Base-by-base conservation (phyloP, 2,113 vertebrate genomes). In the Canis aureus region DNA sequence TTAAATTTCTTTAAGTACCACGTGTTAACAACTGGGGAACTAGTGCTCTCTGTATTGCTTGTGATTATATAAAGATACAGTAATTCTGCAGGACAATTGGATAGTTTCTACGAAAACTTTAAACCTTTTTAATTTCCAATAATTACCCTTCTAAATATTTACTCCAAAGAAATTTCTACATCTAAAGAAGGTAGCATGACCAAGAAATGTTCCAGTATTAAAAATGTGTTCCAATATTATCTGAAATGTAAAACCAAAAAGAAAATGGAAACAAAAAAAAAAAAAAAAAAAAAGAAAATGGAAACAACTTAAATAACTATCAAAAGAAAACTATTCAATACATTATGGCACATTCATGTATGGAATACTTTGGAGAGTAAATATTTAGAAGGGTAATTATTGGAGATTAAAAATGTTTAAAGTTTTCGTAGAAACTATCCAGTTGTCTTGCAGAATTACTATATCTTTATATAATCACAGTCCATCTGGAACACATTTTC, bases 211-310 rank as follows among this genome's bases (percentile, higher is more conserved):
- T 87, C 55, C 15, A 32, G 49, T 43, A 74, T 43, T 69, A 69
- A 71, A 38, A 71, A 8, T 11, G 67, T n/a, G 19, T 43, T 43
- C 53, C 5, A 51, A n/a, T 57, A 79, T 64, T 83, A 89, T 67
- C 55, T 60, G 60, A 93, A 69, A 83, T 87, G 49, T 17, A 78
- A 83, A 82, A 64, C 22, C 32, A 29, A 93, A 62, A 93, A 29
- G 29, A 71, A 82, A 95, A 83, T 67, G 25, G 35, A 96, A 84
- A 55, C 15, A 85, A 69, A n/a, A n/a, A n/a, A n/a, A n/a, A 29
- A 93, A 62, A 93, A 29, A 23, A 71, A 82, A 95, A 29, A 93
- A 62, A 93, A 29, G 29, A 71, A 82, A 95, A 83, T 67, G 25
- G 35, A 96, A 84, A 55, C 15, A 85, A 69, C 43, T 0, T 71